Evolutionary conservation across 2,797 vertebrate genomes (phyloP).

Genomic region (Gadopsis marmoratus): DNA sequence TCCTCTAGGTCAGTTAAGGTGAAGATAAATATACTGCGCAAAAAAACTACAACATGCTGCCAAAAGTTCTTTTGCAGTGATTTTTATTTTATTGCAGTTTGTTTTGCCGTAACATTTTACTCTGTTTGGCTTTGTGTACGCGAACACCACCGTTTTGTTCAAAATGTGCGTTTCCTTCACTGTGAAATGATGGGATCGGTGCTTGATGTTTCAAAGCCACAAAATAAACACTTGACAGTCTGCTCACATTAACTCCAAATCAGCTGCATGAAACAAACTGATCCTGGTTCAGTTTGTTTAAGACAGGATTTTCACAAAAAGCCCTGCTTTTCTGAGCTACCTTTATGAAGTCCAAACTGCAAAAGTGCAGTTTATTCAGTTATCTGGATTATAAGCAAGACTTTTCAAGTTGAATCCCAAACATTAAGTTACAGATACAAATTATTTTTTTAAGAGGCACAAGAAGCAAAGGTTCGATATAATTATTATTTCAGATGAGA

Average conservation of each 20-base stretch:
- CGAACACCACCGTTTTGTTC: background rate
- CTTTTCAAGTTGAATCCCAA: background rate
- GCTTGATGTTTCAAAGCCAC: background rate
- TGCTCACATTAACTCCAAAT: background rate
- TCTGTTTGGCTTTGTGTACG: background rate
- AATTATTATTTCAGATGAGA: conserved; percentile 8
- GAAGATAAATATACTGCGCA: no score
- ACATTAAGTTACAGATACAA: background rate
- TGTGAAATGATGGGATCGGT: no score
- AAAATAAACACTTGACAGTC: background rate
- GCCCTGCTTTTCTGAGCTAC: background rate
- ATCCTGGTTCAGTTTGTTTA: background rate
- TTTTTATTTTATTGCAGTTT: background rate
- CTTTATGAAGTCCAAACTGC: background rate
- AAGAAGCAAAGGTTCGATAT: background rate
- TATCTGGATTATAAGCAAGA: background rate
- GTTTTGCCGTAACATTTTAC: background rate
- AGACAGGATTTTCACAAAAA: background rate
- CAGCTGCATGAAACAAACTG: background rate
- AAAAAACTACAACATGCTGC: no score
- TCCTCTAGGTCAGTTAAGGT: no score
- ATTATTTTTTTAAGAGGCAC: conserved; percentile 13
- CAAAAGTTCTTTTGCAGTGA: no score
- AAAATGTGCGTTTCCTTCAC: no score
- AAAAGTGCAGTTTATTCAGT: background rate